Evolutionary conservation across 2,888 invertebrate species (phyloP).

Genomic region (Pristionchus arcanus): DNA sequence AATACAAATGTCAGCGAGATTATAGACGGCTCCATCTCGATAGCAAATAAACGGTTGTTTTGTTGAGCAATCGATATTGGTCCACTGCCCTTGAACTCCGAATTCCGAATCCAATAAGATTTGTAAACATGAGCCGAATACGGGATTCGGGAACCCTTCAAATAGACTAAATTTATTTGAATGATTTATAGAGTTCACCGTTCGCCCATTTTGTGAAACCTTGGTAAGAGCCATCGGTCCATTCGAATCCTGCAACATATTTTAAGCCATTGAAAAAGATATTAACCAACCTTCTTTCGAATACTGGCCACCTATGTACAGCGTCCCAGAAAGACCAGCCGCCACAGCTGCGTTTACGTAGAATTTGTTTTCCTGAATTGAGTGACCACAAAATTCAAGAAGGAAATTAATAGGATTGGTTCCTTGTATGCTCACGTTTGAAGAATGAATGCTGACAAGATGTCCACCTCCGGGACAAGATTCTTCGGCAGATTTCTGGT

Average conservation of each 20-base stretch:
- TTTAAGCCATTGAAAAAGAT: neutral
- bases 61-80: neutral
- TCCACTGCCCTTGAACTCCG: conserved; percentile 10
- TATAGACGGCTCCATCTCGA: neutral
- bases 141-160: neutral
- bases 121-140: neutral
- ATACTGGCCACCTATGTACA: neutral
- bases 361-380: neutral
- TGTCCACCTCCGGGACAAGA: neutral
- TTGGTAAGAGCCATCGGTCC: neutral
- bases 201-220: neutral
- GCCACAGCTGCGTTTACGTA: neutral
- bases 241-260: neutral
- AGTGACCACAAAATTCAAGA: neutral
- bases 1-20: neutral
- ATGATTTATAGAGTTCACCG: neutral
- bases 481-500: neutral
- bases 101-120: neutral
- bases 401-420: neutral
- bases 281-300: neutral
- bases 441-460: neutral
- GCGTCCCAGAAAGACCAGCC: neutral
- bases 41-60: neutral
- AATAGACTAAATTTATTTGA: neutral
- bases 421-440: neutral